Conservation (phyloP, 2,888 invertebrate species). For the Flexamia atlantica region DNA sequence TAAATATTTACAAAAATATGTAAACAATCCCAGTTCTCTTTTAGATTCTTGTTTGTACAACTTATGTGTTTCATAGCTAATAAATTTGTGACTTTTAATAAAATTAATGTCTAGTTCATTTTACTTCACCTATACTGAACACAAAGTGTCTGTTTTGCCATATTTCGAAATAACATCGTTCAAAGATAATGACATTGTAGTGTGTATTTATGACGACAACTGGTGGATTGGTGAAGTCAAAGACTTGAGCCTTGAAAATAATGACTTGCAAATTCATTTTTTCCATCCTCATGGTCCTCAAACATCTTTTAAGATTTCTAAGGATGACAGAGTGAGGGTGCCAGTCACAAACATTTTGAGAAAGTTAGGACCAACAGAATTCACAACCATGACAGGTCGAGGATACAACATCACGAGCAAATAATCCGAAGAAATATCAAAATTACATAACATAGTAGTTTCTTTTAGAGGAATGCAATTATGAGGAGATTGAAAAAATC, state of each 20-base stretch:
- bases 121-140: too few species aligned
- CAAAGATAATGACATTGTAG: conserved; percentile 1
- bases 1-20: too few species aligned
- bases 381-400: conserved; percentile 4
- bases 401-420: conserved; percentile 1
- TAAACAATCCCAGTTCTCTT: too few species aligned
- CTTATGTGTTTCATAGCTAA: too few species aligned
- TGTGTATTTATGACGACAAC: conserved; percentile 1
- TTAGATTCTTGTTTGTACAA: too few species aligned
- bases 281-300: conserved; percentile 10
- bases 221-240: conserved; percentile 6
- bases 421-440: too few species aligned
- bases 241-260: not conserved
- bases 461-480: too few species aligned
- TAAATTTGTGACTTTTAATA: too few species aligned
- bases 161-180: not conserved
- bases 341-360: not conserved
- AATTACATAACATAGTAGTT: too few species aligned
- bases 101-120: too few species aligned
- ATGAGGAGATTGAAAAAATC: too few species aligned
- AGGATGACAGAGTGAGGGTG: conserved; percentile 5
- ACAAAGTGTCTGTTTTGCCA: too few species aligned
- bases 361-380: conserved; percentile 11
- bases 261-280: conserved; percentile 4
- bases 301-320: conserved; percentile 17